Conservation (phyloP, 2,888 invertebrate genomes). For the Conistra vaccinii region DNA sequence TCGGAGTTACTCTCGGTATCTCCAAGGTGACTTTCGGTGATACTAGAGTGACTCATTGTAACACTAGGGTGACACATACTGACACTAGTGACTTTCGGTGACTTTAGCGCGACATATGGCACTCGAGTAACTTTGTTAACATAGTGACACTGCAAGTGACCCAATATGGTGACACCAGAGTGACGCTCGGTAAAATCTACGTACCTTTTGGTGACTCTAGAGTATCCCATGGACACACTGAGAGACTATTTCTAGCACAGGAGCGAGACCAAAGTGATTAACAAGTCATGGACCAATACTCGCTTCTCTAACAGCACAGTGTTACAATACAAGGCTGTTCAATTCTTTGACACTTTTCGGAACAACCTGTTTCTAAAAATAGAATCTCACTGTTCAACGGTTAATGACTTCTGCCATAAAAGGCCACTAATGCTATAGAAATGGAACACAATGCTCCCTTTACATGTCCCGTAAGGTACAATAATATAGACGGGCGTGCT, state of each 20-base stretch:
- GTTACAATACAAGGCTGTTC: background rate
- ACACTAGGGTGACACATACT: too few species aligned
- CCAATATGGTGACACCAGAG: background rate
- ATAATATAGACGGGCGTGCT: background rate
- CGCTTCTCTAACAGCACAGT: background rate
- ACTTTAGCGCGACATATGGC: background rate
- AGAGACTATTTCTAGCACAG: background rate
- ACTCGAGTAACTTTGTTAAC: background rate
- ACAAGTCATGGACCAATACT: background rate
- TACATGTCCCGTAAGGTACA: constrained; percentile 22
- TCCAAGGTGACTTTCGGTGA: background rate
- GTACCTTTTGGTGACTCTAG: background rate
- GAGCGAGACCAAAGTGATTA: background rate
- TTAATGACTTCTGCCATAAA: background rate
- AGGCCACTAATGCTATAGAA: background rate
- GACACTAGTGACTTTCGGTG: background rate
- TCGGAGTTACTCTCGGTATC: background rate
- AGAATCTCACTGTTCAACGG: background rate
- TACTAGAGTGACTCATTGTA: background rate
- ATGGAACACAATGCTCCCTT: constrained; percentile 50
- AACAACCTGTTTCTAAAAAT: constrained; percentile 19
- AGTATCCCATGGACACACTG: background rate
- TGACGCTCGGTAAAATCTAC: background rate
- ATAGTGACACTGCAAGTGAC: too few species aligned
- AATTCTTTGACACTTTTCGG: background rate